A percentile compares a stretch with the other conserved stretches of the same genome.
phyloP scores from a whole-genome alignment of 2,113 vertebrate genomes.

The Lagopus muta region DNA sequence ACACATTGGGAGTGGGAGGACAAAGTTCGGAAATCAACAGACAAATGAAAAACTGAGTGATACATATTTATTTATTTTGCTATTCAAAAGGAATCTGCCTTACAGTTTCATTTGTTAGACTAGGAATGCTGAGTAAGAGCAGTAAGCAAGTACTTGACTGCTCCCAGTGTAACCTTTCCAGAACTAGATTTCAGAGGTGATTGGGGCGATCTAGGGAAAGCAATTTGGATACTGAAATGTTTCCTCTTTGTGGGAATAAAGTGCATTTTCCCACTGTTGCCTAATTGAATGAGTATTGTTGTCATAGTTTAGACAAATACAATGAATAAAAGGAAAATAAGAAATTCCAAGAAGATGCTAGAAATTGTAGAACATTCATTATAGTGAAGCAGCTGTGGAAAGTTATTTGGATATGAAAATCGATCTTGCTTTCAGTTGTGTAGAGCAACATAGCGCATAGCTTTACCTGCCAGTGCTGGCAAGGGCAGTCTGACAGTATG shows the following conservation, averaged over 20 bases:
- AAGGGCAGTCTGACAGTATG: not conserved
- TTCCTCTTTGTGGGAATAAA: not conserved
- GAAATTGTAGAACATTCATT: not conserved
- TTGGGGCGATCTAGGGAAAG: not conserved
- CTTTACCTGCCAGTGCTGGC: not conserved
- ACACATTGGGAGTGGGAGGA: not conserved
- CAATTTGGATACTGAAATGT: not conserved
- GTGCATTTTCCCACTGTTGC: not conserved
- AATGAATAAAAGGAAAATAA: not conserved
- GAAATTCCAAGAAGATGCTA: not conserved
- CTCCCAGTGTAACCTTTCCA: not conserved
- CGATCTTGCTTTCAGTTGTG: not conserved
- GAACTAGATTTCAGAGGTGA: not conserved
- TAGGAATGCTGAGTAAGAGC: not conserved
- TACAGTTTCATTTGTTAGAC: not conserved
- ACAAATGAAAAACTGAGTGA: not conserved
- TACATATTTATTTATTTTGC: not conserved
- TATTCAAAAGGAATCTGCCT: not conserved
- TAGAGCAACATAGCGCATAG: not conserved
- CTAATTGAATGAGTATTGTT: not conserved
- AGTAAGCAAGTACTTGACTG: not conserved
- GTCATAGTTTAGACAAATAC: not conserved
- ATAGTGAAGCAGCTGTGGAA: not conserved
- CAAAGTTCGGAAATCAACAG: not conserved
- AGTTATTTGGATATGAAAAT: not conserved